phyloP scores from a whole-genome alignment of 2,113 vertebrate genomes.

The Myodes glareolus region DNA sequence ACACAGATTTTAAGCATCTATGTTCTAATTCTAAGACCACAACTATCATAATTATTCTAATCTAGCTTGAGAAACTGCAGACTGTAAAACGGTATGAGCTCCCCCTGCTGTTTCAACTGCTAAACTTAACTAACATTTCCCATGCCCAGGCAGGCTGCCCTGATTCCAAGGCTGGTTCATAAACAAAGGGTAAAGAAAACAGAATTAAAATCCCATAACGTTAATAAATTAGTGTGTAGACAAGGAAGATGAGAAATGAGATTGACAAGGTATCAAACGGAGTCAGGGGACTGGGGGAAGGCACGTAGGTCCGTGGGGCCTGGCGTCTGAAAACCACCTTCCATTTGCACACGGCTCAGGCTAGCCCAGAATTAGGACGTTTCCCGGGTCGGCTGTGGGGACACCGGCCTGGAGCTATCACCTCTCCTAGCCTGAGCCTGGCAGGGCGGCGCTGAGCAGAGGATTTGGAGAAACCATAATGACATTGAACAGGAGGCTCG shows the following conservation, averaged over 20 bases:
- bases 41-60: constrained; percentile 45
- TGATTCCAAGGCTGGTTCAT: constrained; percentile 68
- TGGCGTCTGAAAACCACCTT: not conserved
- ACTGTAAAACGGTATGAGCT: constrained; percentile 63
- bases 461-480: constrained; percentile 68
- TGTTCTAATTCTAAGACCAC: constrained; percentile 62
- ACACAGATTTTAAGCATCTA: constrained; percentile 39
- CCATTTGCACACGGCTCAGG: not conserved
- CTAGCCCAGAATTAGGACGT: not conserved
- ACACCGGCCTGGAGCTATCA: not conserved
- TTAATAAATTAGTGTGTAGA: constrained; percentile 36
- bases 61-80: constrained; percentile 58
- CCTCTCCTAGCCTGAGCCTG: not conserved
- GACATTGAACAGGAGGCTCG: constrained; percentile 84
- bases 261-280: not conserved
- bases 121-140: constrained; percentile 67
- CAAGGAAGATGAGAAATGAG: constrained; percentile 2
- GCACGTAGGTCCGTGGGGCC: not conserved
- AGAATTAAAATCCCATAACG: constrained; percentile 66
- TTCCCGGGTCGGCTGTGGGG: not conserved
- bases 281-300: not conserved
- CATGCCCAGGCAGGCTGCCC: constrained; percentile 53
- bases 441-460: constrained; percentile 38
- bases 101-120: constrained; percentile 84
- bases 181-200: constrained; percentile 76